Evolutionary conservation across 1,140 invertebrate species (phyloP), one percentile per base, ranked within the genome.

Genomic region (Drosophila elegans): DNA sequence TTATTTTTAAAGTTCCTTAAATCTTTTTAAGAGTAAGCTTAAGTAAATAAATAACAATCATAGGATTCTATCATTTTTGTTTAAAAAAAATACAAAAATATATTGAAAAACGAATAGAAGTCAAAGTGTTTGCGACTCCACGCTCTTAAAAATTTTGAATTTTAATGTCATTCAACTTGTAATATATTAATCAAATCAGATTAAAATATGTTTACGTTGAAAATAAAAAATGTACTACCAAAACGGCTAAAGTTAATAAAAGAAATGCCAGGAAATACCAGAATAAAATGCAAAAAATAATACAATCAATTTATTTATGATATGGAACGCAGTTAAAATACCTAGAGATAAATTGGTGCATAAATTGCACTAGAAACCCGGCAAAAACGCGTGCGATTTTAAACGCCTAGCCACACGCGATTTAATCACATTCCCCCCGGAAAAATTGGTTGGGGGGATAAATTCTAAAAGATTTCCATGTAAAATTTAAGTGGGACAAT

Each of bases 401-500:
- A 53, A 53, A 38, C 34, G 49, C 49, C 36, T 52, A 10, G 13
- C 13, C 32, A 52, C 49, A 53, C 51, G 51, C 51, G 51, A 53
- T 9, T 53, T 53, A 38, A 38, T 25, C 55, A 45, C 13, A 25
- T 34, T 34, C 3, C 10, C 27, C 11, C 10, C 27, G 6, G 16
- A 36, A 25, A 5, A 25, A 9, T 29, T 13, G 36, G 16, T 3
- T 13, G 7, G 48, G 6, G 27, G 39, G 27, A n/a, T 12, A 6
- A 27, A 12, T n/a, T 13, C 36, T 27, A 29, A 42, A 42, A 44
- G 39, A 56, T 32, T 29, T 36, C 21, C 63, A 63, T 62, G 60
- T 55, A 29, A 61, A 76, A 78, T 63, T 64, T 79, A 79, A 74
- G 61, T 69, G 68, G 56, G 62, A 79, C 69, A 62, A 78, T 82